phyloP scores from a whole-genome alignment of 2,113 vertebrate species.

The Anguilla rostrata region DNA sequence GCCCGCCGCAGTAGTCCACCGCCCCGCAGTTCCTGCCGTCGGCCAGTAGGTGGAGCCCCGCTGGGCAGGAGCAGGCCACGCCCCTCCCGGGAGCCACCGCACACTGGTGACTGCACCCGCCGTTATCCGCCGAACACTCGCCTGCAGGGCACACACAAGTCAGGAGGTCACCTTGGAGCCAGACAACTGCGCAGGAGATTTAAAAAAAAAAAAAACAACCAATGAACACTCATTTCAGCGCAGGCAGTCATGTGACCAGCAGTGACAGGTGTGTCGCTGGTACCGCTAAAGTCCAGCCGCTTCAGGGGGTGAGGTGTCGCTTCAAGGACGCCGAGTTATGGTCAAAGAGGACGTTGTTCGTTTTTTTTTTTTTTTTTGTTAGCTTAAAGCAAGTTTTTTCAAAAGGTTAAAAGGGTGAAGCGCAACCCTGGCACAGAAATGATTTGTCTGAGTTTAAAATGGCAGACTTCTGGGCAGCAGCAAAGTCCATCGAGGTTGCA shows the following conservation, averaged over 20 bases:
- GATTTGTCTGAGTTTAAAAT: not conserved
- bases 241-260: not conserved
- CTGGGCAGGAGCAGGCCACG: slow-evolving; percentile 88
- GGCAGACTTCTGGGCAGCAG: not conserved
- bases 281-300: not conserved
- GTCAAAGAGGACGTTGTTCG: not conserved
- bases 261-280: not conserved
- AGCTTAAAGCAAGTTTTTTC: not conserved
- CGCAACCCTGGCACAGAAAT: not conserved
- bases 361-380: not conserved
- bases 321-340: not conserved
- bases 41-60: slow-evolving; percentile 77
- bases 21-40: slow-evolving; percentile 91
- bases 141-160: slow-evolving; percentile 62
- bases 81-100: slow-evolving; percentile 87
- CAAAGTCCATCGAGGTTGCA: not conserved
- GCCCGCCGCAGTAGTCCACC: slow-evolving; percentile 87
- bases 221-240: not conserved
- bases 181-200: not conserved
- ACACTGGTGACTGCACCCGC: slow-evolving; percentile 95
- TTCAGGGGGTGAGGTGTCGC: too few relatives aligned
- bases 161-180: not conserved
- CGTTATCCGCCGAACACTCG: slow-evolving; percentile 87
- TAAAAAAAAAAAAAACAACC: not conserved
- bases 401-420: not conserved